Conservation (phyloP, 2,113 vertebrate genomes). For the Petroica traversi region DNA sequence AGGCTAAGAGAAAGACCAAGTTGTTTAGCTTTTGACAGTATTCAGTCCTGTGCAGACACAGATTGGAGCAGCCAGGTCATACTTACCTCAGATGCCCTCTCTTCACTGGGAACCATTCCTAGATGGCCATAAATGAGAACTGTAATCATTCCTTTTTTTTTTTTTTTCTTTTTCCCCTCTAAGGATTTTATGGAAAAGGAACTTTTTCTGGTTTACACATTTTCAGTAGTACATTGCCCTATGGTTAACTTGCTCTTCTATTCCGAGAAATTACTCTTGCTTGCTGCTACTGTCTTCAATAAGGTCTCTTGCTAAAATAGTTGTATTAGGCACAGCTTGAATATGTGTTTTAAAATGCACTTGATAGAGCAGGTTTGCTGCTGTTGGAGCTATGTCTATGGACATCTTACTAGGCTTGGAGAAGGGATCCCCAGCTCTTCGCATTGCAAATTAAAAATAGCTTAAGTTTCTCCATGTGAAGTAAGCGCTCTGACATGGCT, state of each 20-base stretch:
- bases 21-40: conserved; percentile 52
- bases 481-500: not conserved
- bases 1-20: not conserved
- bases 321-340: not conserved
- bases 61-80: conserved; percentile 56
- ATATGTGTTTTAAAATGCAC: not conserved
- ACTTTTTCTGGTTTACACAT: conserved; percentile 38
- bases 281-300: not conserved
- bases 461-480: not conserved
- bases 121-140: conserved; percentile 48
- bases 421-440: not conserved
- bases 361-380: not conserved
- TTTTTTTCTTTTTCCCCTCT: not conserved
- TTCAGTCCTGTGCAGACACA: conserved; percentile 36
- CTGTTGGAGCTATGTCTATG: not conserved
- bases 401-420: not conserved
- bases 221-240: conserved; percentile 2
- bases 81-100: conserved; percentile 56
- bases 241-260: conserved; percentile 20
- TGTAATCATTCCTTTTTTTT: not conserved
- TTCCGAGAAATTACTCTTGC: not conserved
- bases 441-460: not conserved
- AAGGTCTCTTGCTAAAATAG: not conserved
- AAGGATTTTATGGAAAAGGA: conserved; percentile 41
- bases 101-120: conserved; percentile 55